phyloP scores from a whole-genome alignment of 2,888 invertebrate species.

The Diadromus collaris region DNA sequence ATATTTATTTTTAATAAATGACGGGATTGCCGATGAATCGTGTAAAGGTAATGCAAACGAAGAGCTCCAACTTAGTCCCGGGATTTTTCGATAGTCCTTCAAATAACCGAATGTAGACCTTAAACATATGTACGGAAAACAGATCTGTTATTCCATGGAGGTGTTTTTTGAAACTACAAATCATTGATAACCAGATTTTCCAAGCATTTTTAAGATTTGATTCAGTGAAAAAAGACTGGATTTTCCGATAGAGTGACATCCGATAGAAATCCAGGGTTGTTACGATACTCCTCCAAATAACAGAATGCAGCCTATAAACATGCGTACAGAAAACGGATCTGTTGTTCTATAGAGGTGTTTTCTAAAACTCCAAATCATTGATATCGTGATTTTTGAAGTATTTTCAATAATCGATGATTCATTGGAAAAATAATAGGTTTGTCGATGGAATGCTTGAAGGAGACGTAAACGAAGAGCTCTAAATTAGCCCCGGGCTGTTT shows the following conservation, averaged over 20 bases:
- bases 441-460: background rate
- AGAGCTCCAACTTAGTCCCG: too few species aligned
- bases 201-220: background rate
- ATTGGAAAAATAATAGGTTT: background rate
- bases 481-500: background rate
- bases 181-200: background rate
- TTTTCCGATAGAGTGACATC: background rate
- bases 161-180: too few species aligned
- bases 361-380: background rate
- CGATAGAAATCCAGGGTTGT: background rate
- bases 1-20: too few species aligned
- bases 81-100: background rate
- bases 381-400: background rate
- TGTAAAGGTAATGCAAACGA: too few species aligned
- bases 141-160: too few species aligned
- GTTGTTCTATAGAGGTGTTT: background rate
- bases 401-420: background rate
- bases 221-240: too few species aligned
- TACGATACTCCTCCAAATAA: background rate
- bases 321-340: too few species aligned
- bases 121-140: too few species aligned
- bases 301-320: background rate
- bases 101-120: conserved; percentile 8
- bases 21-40: too few species aligned
- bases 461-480: background rate